A percentile compares a stretch with the other conserved stretches of the same genome.
Conservation (phyloP, 2,888 invertebrate genomes). For the Pandemis corylana region DNA sequence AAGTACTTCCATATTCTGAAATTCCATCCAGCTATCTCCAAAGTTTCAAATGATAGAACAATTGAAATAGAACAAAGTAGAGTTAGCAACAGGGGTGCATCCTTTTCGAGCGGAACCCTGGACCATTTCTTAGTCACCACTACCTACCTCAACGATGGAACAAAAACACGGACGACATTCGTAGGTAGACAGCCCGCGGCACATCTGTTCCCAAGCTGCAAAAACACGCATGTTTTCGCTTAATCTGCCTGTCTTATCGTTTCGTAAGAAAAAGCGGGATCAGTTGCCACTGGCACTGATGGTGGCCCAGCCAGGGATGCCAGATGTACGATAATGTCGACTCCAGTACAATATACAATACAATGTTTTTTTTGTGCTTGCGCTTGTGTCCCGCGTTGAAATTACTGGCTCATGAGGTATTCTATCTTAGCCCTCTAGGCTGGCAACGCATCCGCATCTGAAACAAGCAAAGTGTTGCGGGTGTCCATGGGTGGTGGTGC, state of each 20-base stretch:
- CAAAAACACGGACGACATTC: slow-evolving; percentile 31
- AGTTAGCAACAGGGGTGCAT: not conserved
- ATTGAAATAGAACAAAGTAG: not conserved
- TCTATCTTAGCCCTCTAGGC: too few species aligned
- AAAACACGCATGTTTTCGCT: slow-evolving; percentile 44
- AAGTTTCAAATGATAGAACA: not conserved
- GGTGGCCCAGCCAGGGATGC: slow-evolving; percentile 10
- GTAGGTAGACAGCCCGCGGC: slow-evolving; percentile 29
- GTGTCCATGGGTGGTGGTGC: too few species aligned
- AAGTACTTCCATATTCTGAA: too few species aligned
- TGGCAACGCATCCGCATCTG: too few species aligned
- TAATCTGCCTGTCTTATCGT: slow-evolving; percentile 43
- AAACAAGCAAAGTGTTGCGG: too few species aligned
- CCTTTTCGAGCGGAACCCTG: not conserved
- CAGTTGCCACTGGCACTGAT: slow-evolving; percentile 39
- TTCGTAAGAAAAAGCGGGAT: slow-evolving; percentile 46
- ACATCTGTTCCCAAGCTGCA: slow-evolving; percentile 43
- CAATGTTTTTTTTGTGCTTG: too few species aligned
- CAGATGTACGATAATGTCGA: too few species aligned
- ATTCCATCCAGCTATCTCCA: too few species aligned
- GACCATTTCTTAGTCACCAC: slow-evolving; percentile 12
- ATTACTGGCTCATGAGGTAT: too few species aligned
- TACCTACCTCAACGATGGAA: slow-evolving; percentile 34
- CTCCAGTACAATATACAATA: too few species aligned
- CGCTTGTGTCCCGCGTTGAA: too few species aligned